These are phyloP conservation scores for Cheilosia vulpina DNA, from an alignment of 2,888 invertebrate genomes.

Conservation along the genomic window DNA sequence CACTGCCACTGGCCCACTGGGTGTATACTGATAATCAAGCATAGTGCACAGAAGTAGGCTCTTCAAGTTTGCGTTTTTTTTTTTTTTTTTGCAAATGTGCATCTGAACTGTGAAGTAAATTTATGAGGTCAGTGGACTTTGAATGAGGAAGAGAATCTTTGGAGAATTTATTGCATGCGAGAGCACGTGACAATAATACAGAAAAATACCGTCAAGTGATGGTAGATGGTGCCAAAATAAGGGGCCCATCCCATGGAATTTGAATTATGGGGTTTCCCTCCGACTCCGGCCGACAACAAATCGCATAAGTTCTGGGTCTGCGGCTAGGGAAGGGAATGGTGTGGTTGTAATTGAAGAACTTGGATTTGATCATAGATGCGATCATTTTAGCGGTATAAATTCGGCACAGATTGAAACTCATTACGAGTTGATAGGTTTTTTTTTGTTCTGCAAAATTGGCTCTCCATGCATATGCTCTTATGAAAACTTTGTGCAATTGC, in stretches of 20 bases:
- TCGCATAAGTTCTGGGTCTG: no score
- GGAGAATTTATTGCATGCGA: slow-evolving; percentile 1
- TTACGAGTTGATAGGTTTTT: no score
- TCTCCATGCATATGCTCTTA: no score
- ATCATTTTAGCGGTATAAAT: no score
- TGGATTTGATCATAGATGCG: no score
- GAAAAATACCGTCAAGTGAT: slow-evolving; percentile 2
- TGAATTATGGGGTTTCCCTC: no score
- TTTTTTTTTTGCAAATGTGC: slow-evolving; percentile 11
- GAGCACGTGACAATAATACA: slow-evolving; percentile 7
- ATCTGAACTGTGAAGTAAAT: slow-evolving; percentile 15
- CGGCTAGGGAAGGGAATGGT: no score
- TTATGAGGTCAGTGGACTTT: slow-evolving; percentile 46
- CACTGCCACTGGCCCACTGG: slow-evolving; percentile 7
- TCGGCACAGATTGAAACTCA: no score
- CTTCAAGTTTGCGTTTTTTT: not conserved
- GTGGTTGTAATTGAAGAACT: no score
- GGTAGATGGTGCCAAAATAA: not conserved
- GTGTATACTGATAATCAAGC: slow-evolving; percentile 25
- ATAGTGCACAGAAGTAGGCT: slow-evolving; percentile 25
- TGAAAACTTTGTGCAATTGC: no score
- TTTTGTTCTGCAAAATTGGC: no score
- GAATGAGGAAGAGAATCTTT: slow-evolving; percentile 26
- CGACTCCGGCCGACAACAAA: no score
- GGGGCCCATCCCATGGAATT: not conserved